phyloP scores from a whole-genome alignment of 2,113 vertebrate genomes.

The Sarotherodon lohbergeri region DNA sequence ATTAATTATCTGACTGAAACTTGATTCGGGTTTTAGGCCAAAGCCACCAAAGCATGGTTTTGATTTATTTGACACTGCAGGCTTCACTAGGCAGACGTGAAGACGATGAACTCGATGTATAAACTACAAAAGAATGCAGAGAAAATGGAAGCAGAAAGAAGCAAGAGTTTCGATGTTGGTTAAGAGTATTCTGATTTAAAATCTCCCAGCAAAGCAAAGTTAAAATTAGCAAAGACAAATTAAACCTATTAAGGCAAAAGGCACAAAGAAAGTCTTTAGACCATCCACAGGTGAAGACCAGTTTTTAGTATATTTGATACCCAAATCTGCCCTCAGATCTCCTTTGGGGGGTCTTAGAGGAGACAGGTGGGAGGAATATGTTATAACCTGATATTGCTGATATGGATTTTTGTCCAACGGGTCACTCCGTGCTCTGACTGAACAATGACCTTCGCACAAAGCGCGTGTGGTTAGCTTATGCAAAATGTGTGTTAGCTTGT shows the following conservation, averaged over 20 bases:
- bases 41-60: background rate
- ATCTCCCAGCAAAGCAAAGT: background rate
- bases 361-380: background rate
- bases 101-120: background rate
- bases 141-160: background rate
- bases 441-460: background rate
- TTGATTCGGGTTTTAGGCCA: background rate
- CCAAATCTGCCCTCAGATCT: background rate
- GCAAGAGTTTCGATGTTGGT: background rate
- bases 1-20: background rate
- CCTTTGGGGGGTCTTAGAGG: background rate
- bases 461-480: background rate
- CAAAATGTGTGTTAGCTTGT: background rate
- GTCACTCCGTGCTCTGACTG: background rate
- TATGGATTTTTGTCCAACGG: background rate
- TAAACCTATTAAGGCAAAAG: background rate
- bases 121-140: background rate
- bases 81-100: background rate
- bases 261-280: background rate
- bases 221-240: background rate
- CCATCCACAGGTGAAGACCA: background rate
- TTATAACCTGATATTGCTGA: conserved; percentile 9
- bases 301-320: background rate
- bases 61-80: background rate
- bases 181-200: background rate